These are phyloP conservation scores for Phenacoccus solenopsis DNA, from an alignment of 1,140 invertebrate genomes.

Conservation along the genomic window DNA sequence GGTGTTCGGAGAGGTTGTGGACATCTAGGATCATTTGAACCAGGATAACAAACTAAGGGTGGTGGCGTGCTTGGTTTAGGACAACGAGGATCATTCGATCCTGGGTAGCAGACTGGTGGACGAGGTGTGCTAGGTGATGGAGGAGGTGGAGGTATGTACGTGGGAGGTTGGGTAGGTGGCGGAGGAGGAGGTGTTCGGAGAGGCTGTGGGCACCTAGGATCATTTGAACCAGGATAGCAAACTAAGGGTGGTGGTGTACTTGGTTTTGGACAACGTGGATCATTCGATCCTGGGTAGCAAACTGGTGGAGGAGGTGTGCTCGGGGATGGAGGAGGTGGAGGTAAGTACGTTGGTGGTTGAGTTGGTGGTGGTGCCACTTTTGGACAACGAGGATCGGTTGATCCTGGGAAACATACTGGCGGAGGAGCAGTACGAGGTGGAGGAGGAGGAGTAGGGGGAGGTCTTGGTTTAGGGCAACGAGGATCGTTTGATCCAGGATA, in stretches of 20 bases:
- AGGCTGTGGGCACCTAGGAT: constrained; percentile 19
- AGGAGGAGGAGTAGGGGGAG: constrained; percentile 23
- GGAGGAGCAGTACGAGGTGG: constrained; percentile 20
- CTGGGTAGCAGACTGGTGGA: constrained; percentile 30
- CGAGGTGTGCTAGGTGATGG: constrained; percentile 20
- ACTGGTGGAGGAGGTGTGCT: constrained; percentile 25
- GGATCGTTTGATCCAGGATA: constrained; percentile 33
- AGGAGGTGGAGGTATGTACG: constrained; percentile 27
- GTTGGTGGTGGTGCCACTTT: constrained; percentile 27
- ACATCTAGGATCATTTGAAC: constrained; percentile 31
- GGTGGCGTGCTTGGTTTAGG: constrained; percentile 25
- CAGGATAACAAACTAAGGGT: constrained; percentile 30
- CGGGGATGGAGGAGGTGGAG: constrained; percentile 25
- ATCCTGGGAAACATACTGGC: constrained; percentile 31
- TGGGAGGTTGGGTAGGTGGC: not conserved
- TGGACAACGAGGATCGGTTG: constrained; percentile 31
- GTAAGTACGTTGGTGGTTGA: constrained; percentile 25
- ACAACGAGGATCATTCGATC: constrained; percentile 31
- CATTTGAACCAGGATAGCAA: too few relatives aligned
- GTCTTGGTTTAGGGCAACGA: constrained; percentile 28
- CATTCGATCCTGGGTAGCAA: constrained; percentile 43
- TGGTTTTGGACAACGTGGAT: constrained; percentile 34
- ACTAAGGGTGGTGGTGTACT: constrained; percentile 25
- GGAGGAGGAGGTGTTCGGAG: not conserved
- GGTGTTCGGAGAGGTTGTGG: constrained; percentile 26